Evolutionary conservation across 2,797 vertebrate species (phyloP).

Genomic region (Ctenochaetus hawaiiensis): DNA sequence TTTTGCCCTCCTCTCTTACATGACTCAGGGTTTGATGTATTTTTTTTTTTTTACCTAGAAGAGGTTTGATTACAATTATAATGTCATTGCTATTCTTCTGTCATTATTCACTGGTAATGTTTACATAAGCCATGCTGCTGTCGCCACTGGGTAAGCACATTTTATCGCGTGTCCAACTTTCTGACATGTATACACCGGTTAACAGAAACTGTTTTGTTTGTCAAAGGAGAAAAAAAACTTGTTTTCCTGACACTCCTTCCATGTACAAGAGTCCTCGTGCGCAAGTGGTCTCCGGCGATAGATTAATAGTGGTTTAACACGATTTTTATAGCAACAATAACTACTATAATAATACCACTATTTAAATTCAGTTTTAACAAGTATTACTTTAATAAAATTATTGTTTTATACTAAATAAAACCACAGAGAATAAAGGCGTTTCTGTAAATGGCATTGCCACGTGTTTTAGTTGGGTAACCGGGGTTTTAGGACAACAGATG

Average conservation of each 20-base stretch:
- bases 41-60: slow-evolving; percentile 36
- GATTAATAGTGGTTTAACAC: background rate
- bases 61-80: slow-evolving; percentile 80
- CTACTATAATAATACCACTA: no score
- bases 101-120: slow-evolving; percentile 84
- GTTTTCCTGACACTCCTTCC: slow-evolving; percentile 63
- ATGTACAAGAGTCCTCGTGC: background rate
- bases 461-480: background rate
- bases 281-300: background rate
- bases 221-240: slow-evolving; percentile 83
- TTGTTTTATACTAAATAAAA: no score
- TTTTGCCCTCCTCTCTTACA: slow-evolving; percentile 12
- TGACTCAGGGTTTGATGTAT: slow-evolving; percentile 41
- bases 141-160: slow-evolving; percentile 87
- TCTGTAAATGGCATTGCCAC: background rate
- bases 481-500: slow-evolving; percentile 45
- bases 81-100: slow-evolving; percentile 86
- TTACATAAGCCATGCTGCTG: slow-evolving; percentile 87
- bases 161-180: slow-evolving; percentile 87
- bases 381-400: no score
- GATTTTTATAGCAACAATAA: background rate
- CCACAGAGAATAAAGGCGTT: background rate
- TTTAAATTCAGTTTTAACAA: no score
- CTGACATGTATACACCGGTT: slow-evolving; percentile 86
- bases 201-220: slow-evolving; percentile 87